Percentiles rank a stretch among this genome's conserved stretches.
Evolutionary conservation across 2,113 vertebrate species (phyloP).

Genomic region (Toxotes chatareus): DNA sequence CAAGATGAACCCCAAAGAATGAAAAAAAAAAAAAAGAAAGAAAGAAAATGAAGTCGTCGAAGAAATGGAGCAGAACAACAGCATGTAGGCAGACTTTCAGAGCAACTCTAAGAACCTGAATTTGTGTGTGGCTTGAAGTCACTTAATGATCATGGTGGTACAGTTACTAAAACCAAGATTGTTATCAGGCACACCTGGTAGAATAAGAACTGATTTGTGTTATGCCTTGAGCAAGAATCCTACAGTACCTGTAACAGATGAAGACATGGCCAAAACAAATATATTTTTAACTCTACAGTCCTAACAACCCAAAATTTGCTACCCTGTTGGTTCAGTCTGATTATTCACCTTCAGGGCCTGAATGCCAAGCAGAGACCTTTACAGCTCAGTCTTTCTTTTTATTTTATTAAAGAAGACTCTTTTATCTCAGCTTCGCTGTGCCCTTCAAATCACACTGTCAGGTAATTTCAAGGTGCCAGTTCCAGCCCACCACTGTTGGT

Average conservation of each 20-base stretch:
- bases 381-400: constrained; percentile 1
- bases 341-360: neutral
- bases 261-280: constrained; percentile 3
- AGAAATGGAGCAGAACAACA: neutral
- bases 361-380: constrained; percentile 23
- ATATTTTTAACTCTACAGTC: neutral
- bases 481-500: neutral
- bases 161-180: constrained; percentile 24
- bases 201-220: constrained; percentile 11
- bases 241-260: neutral
- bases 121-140: constrained; percentile 23
- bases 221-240: constrained; percentile 13
- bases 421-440: constrained; percentile 14
- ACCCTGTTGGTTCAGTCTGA: neutral
- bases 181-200: neutral
- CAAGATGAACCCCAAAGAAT: neutral
- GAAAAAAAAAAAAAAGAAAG: neutral
- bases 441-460: constrained; percentile 30
- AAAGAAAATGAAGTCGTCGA: neutral
- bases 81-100: neutral
- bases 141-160: neutral
- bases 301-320: neutral
- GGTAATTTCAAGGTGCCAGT: constrained; percentile 8
- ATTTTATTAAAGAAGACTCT: neutral
- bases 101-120: neutral